Conservation (phyloP, 1,140 invertebrate species). For the Coenobita brevimanus region DNA sequence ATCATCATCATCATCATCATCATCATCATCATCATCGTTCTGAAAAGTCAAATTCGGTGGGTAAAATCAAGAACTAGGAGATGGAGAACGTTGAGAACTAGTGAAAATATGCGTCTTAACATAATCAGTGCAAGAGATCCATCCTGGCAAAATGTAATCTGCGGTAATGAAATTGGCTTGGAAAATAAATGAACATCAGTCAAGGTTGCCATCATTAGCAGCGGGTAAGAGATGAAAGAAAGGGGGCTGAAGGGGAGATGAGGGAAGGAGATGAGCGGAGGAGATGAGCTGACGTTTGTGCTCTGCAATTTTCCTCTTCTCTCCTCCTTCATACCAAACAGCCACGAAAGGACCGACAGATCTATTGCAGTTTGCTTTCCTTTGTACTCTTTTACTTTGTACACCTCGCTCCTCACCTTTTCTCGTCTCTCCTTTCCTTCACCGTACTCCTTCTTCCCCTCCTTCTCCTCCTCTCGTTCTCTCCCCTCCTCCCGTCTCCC, state of each 20-base stretch:
- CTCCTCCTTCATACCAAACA: neutral
- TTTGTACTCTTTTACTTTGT: no score
- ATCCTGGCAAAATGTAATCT: constrained; percentile 41
- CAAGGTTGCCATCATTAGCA: constrained; percentile 50
- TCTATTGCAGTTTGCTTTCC: no score
- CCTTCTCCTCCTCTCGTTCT: no score
- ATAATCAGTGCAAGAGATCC: neutral
- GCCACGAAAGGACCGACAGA: no score
- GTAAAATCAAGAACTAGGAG: no score
- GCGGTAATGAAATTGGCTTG: constrained; percentile 48
- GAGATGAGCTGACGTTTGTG: no score
- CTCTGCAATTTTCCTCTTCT: neutral
- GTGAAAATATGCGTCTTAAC: no score
- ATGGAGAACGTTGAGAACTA: no score
- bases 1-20: no score
- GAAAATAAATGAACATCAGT: constrained; percentile 50
- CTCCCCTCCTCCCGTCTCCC: neutral
- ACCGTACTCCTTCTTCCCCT: neutral
- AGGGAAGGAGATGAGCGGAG: no score
- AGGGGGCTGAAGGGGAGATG: neutral
- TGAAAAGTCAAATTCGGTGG: no score
- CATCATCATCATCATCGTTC: no score
- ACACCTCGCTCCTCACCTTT: neutral
- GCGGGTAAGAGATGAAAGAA: constrained; percentile 35
- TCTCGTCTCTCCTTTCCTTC: neutral